Base-by-base conservation (phyloP, 1,140 invertebrate species). In the Oncopeltus fasciatus region DNA sequence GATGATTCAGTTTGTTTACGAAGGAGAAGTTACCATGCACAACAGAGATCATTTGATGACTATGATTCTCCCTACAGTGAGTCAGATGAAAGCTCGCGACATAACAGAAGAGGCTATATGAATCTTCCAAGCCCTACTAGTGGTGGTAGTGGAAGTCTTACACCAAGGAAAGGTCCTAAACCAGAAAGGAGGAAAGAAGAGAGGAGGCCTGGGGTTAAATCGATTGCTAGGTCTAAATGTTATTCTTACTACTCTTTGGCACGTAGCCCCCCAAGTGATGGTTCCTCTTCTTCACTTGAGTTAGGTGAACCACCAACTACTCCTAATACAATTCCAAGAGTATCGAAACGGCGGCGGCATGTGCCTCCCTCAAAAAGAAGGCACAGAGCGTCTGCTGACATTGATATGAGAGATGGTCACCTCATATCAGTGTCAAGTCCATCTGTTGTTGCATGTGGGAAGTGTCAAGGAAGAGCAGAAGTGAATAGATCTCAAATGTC, bases 161-260 rank as follows among this genome's bases (percentile, higher is more conserved):
- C 33, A 28, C 44, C 57, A 11, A 57, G 47, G 21, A 64, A 64
- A 38, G 20, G n/a, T 26, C 33, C 33, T 1, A 64, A 64, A 49
- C 59, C 44, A 33, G 63, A 64, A 26, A 57, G 63, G 44, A 57
- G 63, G 38, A 26, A 27, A 43, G 57, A 64, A 53, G 44, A 60
- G 20, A n/a, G 33, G 24, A 43, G 27, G 24, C 24, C 44, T 27
- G 46, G 28, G 4, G 47, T 60, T 29, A 67, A 67, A 58, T 66
- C 65, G 1, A 64, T 65, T 27, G 62, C 66, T 26, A 58, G 67
- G 26, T 63, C 69, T 2, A 71, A 70, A 66, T 69, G 69, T 60
- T 71, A 70, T 49, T 70, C 69, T 4, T 72, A 71, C 51, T 72
- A 70, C 61, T 72, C 71, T 9, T 63, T 71, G 21, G 66, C 70